Conservation (phyloP, 2,113 vertebrate species). For the Lontra canadensis region DNA sequence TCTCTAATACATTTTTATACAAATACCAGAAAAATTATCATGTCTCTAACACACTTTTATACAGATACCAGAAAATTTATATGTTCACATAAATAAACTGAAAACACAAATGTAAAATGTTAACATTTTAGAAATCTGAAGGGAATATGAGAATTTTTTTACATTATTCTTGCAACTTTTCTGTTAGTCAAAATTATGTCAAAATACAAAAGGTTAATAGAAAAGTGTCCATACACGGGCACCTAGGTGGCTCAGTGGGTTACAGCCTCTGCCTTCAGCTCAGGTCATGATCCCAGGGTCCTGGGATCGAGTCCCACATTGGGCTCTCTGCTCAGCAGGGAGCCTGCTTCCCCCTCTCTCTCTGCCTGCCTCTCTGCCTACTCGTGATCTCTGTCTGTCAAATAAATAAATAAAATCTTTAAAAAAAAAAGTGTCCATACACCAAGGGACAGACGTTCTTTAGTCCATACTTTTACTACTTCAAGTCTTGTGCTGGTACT, state of each 20-base stretch:
- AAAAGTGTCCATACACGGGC: background rate
- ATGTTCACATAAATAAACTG: background rate
- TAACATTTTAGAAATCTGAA: background rate
- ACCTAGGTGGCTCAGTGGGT: no score
- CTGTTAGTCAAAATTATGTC: background rate
- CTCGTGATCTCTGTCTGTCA: no score
- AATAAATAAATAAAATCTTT: no score
- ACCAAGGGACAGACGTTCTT: background rate
- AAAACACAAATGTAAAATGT: background rate
- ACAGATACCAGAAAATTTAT: background rate
- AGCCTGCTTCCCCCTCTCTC: no score
- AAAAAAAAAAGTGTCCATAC: background rate
- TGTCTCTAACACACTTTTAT: background rate
- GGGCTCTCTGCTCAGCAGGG: no score
- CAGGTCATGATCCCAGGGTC: no score
- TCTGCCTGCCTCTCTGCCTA: no score
- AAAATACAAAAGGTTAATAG: background rate
- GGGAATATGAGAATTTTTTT: background rate
- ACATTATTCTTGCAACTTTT: background rate
- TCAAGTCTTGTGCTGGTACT: background rate
- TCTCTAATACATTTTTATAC: no score
- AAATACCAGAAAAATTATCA: no score
- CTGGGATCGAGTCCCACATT: no score
- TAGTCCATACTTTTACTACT: background rate
- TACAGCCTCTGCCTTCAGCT: no score